Evolutionary conservation across 1,140 invertebrate species (phyloP), one percentile per base, ranked within the genome.

Genomic region (Papilio xuthus): DNA sequence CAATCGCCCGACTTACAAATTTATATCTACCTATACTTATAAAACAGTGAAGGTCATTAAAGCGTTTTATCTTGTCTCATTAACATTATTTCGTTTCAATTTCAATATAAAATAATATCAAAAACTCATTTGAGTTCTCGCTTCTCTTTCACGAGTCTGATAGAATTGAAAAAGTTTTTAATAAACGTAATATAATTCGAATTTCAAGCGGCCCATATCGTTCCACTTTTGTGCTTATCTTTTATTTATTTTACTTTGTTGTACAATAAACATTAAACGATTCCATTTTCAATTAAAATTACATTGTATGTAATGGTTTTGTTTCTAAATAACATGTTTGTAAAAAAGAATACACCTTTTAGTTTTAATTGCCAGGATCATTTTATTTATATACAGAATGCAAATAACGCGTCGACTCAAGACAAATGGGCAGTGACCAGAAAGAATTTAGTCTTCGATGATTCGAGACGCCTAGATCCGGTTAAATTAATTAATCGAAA

Each of bases 81-180:
- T 18, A 42, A 26, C 23, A 67, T 74, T 80, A 70, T 41, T 69
- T 42, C 67, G 47, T 80, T 81, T 53, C 77, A 84, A 80, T 81
- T 83, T 82, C 53, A 80, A 82, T 75, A 71, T 79, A 79, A 80
- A 86, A 82, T n/a, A n/a, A n/a, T 84, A 80, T 87, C 83, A 85
- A 83, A 89, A 91, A 89, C 85, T 90, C 86, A 88, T 89, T 90
- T 90, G 86, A 85, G 73, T 83, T 80, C 77, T 84, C 85, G 88
- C 85, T 84, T 80, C 80, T 86, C 78, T 67, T 88, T 84, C 75
- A 85, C 85, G 84, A 85, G 86, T 82, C 85, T 79, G 80, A 73
- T 56, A 77, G 86, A 89, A 91, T 90, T 89, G 89, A 90, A 89
- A 90, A 91, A 91, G 87, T 90, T 91, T 80, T 53, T 67, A 67